Percentiles rank a stretch among this genome's conserved stretches.
Conservation (phyloP, 1,140 invertebrate genomes). For the Lordiphosa mommai region DNA sequence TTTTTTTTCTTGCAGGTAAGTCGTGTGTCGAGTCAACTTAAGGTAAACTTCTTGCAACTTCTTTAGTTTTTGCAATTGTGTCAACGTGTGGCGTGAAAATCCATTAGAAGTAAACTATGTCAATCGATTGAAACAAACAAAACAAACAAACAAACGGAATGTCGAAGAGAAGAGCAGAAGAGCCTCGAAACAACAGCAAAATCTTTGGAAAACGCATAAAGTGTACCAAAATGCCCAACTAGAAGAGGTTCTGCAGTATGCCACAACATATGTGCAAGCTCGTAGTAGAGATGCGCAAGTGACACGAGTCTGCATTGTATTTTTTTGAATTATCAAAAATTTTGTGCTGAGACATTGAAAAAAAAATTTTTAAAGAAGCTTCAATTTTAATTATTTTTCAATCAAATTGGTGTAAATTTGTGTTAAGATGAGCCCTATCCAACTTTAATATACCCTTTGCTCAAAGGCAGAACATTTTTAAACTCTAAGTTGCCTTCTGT, state of each 20-base stretch:
- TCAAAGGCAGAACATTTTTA: too few species aligned
- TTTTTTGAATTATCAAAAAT: too few species aligned
- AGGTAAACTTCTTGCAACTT: constrained; percentile 31
- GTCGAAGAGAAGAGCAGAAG: constrained; percentile 17
- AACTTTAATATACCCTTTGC: too few species aligned
- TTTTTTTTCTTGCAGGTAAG: constrained; percentile 58
- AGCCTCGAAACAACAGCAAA: constrained; percentile 11
- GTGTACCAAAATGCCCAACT: constrained; percentile 11
- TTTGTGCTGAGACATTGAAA: too few species aligned
- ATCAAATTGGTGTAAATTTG: too few species aligned
- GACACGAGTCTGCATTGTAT: too few species aligned
- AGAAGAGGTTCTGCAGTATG: too few species aligned
- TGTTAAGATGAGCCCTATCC: too few species aligned
- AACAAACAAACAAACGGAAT: constrained; percentile 40
- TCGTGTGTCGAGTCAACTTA: constrained; percentile 26
- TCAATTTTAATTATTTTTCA: too few species aligned
- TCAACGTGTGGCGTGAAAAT: constrained; percentile 69
- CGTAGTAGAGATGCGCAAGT: background rate
- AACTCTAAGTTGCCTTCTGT: too few species aligned
- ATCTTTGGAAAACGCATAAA: constrained; percentile 23
- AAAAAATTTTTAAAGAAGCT: too few species aligned
- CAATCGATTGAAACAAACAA: constrained; percentile 68
- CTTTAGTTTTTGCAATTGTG: constrained; percentile 36
- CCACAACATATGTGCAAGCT: background rate
- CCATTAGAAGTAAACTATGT: constrained; percentile 74